These are phyloP conservation scores for Cryptus viduatorius DNA, from an alignment of 2,888 invertebrate species.

Conservation along the genomic window DNA sequence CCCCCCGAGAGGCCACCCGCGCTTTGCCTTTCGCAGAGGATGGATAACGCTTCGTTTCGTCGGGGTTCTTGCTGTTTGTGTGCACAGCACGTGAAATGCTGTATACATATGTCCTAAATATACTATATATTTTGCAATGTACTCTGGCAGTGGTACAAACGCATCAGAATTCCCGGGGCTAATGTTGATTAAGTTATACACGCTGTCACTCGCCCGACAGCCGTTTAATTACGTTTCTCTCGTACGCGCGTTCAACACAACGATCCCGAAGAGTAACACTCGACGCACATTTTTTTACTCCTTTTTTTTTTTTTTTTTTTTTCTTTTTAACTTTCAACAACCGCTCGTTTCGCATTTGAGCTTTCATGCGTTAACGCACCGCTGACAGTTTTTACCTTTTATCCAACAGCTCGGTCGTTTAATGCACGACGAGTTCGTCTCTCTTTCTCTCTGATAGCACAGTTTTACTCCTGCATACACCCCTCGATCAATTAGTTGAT, in stretches of 20 bases:
- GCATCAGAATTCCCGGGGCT: constrained; percentile 71
- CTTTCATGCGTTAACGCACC: constrained; percentile 1
- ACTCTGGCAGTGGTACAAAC: constrained; percentile 27
- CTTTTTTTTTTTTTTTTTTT: neutral
- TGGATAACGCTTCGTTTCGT: constrained; percentile 63
- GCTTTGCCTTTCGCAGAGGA: constrained; percentile 51
- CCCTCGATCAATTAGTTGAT: constrained; percentile 13
- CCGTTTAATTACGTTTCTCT: constrained; percentile 73
- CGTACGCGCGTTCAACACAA: constrained; percentile 36
- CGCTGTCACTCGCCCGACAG: constrained; percentile 70
- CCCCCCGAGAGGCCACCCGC: constrained; percentile 18
- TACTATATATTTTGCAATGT: constrained; percentile 20
- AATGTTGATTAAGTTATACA: constrained; percentile 76
- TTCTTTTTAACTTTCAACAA: constrained; percentile 6
- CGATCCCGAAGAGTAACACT: constrained; percentile 23
- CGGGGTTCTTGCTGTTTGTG: constrained; percentile 41
- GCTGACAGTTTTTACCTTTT: constrained; percentile 33
- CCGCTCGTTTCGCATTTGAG: constrained; percentile 26
- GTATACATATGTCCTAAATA: constrained; percentile 1
- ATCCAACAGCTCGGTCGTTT: neutral
- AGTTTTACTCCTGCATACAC: neutral
- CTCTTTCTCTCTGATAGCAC: neutral
- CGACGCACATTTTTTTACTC: neutral
- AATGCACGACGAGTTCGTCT: neutral
- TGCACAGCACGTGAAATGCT: neutral